phyloP scores from a whole-genome alignment of 2,797 vertebrate species.

The Lindbergichthys nudifrons region DNA sequence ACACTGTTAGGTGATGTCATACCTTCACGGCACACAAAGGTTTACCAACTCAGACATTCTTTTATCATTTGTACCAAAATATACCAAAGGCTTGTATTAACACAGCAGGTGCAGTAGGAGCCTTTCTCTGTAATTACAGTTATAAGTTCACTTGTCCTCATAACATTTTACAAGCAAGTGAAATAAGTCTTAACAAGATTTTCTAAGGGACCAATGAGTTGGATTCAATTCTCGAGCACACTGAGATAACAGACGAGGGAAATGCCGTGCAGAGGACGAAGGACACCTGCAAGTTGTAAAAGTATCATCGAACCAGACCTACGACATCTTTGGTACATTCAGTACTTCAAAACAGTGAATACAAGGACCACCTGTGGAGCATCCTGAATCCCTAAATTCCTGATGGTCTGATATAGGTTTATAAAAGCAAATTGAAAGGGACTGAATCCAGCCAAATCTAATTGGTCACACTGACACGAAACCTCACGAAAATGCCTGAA shows the following conservation, averaged over 20 bases:
- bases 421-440: constrained; percentile 21
- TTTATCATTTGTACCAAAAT: not conserved
- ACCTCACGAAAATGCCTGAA: constrained; percentile 45
- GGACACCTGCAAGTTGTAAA: constrained; percentile 13
- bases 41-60: not conserved
- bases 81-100: not conserved
- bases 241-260: not conserved
- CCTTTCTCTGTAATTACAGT: constrained; percentile 9
- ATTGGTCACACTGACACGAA: constrained; percentile 45
- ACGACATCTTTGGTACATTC: constrained; percentile 28
- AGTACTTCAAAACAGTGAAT: constrained; percentile 2
- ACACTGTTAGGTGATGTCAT: not conserved
- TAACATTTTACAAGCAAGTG: not conserved
- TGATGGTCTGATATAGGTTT: constrained; percentile 27
- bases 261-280: constrained; percentile 4
- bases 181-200: not conserved
- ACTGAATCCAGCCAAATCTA: constrained; percentile 37
- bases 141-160: not conserved
- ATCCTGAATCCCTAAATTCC: not conserved
- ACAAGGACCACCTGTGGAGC: constrained; percentile 35
- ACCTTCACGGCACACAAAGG: not conserved
- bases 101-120: constrained; percentile 4
- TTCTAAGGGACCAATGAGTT: not conserved
- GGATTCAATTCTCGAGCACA: too few species aligned
- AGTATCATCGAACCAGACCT: not conserved